Base-by-base conservation (phyloP, 2,797 vertebrate species). In the Megalops cyprinoides region DNA sequence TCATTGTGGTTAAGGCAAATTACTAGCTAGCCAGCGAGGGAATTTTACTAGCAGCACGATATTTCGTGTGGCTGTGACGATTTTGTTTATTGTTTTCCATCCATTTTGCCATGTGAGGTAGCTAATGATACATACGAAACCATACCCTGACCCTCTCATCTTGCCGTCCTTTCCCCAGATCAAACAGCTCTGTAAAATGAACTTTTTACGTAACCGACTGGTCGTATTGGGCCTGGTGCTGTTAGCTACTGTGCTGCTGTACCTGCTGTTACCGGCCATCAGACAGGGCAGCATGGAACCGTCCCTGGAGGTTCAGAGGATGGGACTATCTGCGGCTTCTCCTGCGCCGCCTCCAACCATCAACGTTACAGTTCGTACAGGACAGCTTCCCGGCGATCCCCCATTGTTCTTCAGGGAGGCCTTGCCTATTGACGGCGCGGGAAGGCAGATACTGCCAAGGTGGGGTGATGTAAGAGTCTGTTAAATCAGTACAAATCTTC, bases 371-470 rank as follows among this genome's bases (percentile, higher is more conserved):
- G 88, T 94, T 34, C 92, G 93, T 53, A 94, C 90, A 0, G 95
- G 96, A 9, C 93, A 93, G 86, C 88, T 95, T 2, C 93, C 91
- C 0, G 95, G 96, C 2, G 91, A 96, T 84, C 93, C 95, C 2
- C 94, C 96, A 0, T 84, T 98, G 77, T 98, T 97, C 90, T 99
- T 97, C 90, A 90, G 97, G 80, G 97, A 99, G 88, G 95, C 94
- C 4, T 79, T 96, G 28, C 95, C 93, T 0, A 82, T 94, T 37
- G 93, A 90, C 79, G 89, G 56, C 55, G 60, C 92, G 4, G 94
- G 90, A n/a, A 84, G 89, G 44, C 88, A 91, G 82, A 90, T 94
- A 67, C 82, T 93, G 18, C 90, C 94, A 76, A 97, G 95, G 97
- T 98, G 83, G 89, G 91, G 83, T 31, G 20, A 9, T 1, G 23